Evolutionary conservation across 1,140 invertebrate genomes (phyloP).

Genomic region (Panulirus ornatus): DNA sequence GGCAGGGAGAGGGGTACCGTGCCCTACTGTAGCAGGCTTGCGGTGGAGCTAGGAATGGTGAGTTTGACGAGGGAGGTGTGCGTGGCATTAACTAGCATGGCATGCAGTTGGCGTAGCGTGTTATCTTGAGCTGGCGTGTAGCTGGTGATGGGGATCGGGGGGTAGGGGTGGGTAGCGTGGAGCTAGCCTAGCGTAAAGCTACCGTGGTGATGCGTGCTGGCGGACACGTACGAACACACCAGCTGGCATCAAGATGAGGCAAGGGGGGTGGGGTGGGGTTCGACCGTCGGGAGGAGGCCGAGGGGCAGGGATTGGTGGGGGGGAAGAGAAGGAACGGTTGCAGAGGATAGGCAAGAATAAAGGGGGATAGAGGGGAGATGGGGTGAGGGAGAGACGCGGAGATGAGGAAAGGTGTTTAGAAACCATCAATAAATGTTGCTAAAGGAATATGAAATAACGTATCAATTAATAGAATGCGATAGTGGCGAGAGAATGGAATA

Average conservation of each 20-base stretch:
- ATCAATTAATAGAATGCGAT: too few relatives aligned
- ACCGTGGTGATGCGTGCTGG: neutral
- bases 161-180: too few relatives aligned
- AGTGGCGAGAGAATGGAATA: too few relatives aligned
- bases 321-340: neutral
- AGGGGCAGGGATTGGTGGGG: neutral
- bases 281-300: neutral
- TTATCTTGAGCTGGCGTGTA: too few relatives aligned
- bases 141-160: too few relatives aligned
- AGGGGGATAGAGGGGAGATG: neutral
- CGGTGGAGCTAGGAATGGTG: too few relatives aligned
- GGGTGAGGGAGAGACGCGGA: neutral
- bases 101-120: neutral
- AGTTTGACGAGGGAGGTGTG: too few relatives aligned
- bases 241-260: neutral
- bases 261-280: neutral
- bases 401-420: too few relatives aligned
- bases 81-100: neutral
- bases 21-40: too few relatives aligned
- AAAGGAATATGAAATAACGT: neutral
- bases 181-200: too few relatives aligned
- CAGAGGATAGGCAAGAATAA: neutral
- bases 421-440: neutral
- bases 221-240: neutral
- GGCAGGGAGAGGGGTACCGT: too few relatives aligned